Evolutionary conservation across 2,888 invertebrate species (phyloP), one percentile per base, ranked within the genome.

Genomic region (Elaeidobius kamerunicus): DNA sequence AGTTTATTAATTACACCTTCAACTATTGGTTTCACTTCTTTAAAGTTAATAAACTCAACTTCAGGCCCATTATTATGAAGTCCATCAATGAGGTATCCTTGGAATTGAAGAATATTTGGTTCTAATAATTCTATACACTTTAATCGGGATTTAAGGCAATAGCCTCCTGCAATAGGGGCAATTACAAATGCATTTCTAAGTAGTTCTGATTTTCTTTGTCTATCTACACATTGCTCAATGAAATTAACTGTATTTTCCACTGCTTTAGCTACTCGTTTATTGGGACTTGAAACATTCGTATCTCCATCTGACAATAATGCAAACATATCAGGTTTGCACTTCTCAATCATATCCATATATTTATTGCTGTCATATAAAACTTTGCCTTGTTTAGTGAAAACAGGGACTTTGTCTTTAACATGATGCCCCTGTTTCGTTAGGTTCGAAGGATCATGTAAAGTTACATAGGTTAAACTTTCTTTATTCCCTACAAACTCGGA

Each of bases 351-450:
- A 63, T 87, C 80, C 84, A 93, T 86, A 71, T 88, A 86, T 75
- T 76, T 77, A 46, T 84, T 75, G 0, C 83, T 72, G 49, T 79
- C 77, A 23, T 93, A 70, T 60, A 80, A 71, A 53, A 79, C 78
- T 71, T 88, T 88, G 34, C 94, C 95, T 58, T 80, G 78, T 64
- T 83, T 82, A 0, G 88, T 83, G 85, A 90, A 94, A 12, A 94
- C 65, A 1, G 92, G 86, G 7, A 89, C 77, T 43, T 81, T 78
- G 52, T 82, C 76, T 43, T 79, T 80, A 60, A 85, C 82, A 70
- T 91, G 88, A 67, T 83, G 85, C 0, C 91, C 90, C 5, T 77
- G 62, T n/a, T 81, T 83, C 3, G 83, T 81, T 15, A 72, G 65
- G 62, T 80, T 79, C 55, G 83, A 82, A 1, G 88, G 81, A 74